phyloP scores from a whole-genome alignment of 2,888 invertebrate genomes.

The Oscheius sp. region DNA sequence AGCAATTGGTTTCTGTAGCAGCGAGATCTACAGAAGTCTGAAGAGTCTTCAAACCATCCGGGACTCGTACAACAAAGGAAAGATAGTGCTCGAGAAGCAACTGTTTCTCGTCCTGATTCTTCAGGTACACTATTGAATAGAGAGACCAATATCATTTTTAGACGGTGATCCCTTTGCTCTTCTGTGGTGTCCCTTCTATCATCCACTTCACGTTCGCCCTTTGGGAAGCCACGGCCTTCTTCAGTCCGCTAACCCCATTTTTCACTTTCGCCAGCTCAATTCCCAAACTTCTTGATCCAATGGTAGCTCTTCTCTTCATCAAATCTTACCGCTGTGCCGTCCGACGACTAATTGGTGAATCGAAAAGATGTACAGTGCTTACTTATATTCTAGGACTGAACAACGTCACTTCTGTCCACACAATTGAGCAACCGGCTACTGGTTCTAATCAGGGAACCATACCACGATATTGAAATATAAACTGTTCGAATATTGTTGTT shows the following conservation, averaged over 20 bases:
- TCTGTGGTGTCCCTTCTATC: constrained; percentile 17
- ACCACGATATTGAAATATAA: no score
- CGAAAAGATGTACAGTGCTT: neutral
- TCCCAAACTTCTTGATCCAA: constrained; percentile 14
- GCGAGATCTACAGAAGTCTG: constrained; percentile 1
- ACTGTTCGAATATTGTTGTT: no score
- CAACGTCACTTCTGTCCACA: no score
- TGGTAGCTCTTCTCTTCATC: constrained; percentile 12
- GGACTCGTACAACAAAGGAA: neutral
- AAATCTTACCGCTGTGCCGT: constrained; percentile 4
- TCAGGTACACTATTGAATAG: neutral
- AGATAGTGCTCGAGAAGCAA: constrained; percentile 7
- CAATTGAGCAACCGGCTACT: no score
- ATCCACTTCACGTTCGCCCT: constrained; percentile 25
- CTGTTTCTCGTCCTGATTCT: constrained; percentile 5
- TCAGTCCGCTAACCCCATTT: constrained; percentile 10
- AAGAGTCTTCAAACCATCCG: neutral
- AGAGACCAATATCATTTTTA: neutral
- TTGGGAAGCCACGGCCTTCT: neutral
- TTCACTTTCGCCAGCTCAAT: constrained; percentile 10
- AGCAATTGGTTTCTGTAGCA: constrained; percentile 8
- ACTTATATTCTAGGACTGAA: no score
- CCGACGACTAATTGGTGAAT: neutral
- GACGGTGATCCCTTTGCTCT: constrained; percentile 15
- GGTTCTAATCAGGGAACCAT: no score